phyloP scores from a whole-genome alignment of 2,888 invertebrate genomes.

The Cacoxenus indagator region DNA sequence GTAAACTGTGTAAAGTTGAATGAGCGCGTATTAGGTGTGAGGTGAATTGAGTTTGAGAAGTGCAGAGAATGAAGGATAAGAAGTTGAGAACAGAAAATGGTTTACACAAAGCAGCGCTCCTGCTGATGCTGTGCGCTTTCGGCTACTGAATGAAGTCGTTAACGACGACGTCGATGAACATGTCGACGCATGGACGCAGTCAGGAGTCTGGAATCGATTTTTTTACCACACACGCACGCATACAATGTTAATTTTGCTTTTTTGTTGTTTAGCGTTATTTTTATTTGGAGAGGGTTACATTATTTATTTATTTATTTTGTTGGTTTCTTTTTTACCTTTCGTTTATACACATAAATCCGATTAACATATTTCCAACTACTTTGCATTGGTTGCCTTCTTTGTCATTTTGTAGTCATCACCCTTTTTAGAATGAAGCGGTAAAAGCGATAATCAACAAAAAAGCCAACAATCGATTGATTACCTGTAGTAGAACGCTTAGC shows the following conservation, averaged over 20 bases:
- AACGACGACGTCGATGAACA: too few species aligned
- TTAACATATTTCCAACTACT: conserved; percentile 38
- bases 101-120: conserved; percentile 15
- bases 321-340: not conserved
- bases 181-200: too few species aligned
- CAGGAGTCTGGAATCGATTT: conserved; percentile 63
- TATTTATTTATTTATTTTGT: conserved; percentile 41
- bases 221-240: conserved; percentile 53
- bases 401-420: too few species aligned
- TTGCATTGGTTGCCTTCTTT: not conserved
- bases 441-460: conserved; percentile 25
- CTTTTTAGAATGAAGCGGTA: too few species aligned
- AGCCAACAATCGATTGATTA: conserved; percentile 42
- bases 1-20: too few species aligned
- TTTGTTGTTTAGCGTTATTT: conserved; percentile 46
- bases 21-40: too few species aligned
- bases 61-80: conserved; percentile 30
- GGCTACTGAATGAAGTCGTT: conserved; percentile 59
- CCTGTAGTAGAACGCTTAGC: too few species aligned
- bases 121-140: conserved; percentile 40
- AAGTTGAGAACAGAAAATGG: not conserved
- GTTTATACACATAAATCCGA: conserved; percentile 25
- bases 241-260: conserved; percentile 42
- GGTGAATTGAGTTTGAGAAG: conserved; percentile 18
- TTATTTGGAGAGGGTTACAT: conserved; percentile 51